Evolutionary conservation across 2,113 vertebrate genomes (phyloP).

Genomic region (Diphyllodes magnificus): DNA sequence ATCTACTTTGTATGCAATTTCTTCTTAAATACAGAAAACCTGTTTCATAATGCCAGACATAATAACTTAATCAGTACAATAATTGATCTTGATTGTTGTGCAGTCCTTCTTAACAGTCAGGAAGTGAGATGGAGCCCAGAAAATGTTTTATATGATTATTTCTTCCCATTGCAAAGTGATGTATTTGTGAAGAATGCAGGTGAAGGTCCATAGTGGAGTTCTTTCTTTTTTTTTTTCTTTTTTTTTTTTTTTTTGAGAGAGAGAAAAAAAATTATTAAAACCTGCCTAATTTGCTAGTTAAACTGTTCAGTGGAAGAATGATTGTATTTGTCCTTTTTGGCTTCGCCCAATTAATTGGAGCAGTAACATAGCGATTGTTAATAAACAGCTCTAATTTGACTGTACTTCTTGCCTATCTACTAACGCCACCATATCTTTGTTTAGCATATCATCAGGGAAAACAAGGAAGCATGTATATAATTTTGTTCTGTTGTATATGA

Average conservation of each 20-base stretch:
- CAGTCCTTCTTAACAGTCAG: background rate
- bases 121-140: background rate
- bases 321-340: conserved; percentile 66
- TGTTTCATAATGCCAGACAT: conserved; percentile 57
- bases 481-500: conserved; percentile 57
- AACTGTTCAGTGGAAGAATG: conserved; percentile 58
- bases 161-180: background rate
- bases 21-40: conserved; percentile 70
- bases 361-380: conserved; percentile 45
- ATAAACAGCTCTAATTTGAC: conserved; percentile 38
- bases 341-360: conserved; percentile 67
- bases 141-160: conserved; percentile 17
- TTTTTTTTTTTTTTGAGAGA: background rate
- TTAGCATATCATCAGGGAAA: conserved; percentile 52
- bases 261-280: background rate
- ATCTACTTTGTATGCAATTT: conserved; percentile 62
- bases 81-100: conserved; percentile 1
- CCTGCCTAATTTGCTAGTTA: conserved; percentile 33
- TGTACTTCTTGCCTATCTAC: conserved; percentile 48
- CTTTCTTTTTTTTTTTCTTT: background rate
- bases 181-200: background rate
- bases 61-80: conserved; percentile 37
- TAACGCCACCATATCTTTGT: conserved; percentile 24
- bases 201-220: background rate
- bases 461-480: conserved; percentile 38